Evolutionary conservation across 2,797 vertebrate genomes (phyloP).

Genomic region (Manis crassicaudata): DNA sequence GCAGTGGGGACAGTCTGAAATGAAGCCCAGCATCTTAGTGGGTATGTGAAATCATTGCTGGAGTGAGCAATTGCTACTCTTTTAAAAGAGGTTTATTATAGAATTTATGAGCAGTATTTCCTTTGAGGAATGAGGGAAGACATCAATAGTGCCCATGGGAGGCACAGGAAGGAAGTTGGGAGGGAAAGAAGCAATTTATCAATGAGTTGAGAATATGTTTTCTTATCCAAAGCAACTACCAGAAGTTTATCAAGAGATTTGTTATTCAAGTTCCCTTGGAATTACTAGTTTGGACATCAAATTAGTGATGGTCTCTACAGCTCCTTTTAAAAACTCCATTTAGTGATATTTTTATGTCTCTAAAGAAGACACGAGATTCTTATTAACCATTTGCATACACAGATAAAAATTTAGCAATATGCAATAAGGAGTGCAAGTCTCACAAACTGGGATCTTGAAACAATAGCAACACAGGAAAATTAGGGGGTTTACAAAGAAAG

Average conservation of each 20-base stretch:
- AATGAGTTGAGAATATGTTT: not conserved
- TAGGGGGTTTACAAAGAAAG: not conserved
- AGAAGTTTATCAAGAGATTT: not conserved
- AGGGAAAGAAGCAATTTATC: not conserved
- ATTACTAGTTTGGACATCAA: not conserved
- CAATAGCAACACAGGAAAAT: not conserved
- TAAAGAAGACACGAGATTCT: not conserved
- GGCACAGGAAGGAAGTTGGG: not conserved
- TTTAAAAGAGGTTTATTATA: not conserved
- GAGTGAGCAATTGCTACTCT: not conserved
- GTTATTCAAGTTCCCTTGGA: not conserved
- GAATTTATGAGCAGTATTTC: not conserved
- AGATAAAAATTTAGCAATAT: not conserved
- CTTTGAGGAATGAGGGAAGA: constrained; percentile 3
- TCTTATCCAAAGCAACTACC: not conserved
- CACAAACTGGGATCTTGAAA: not conserved
- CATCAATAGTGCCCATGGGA: not conserved
- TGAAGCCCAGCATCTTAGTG: not conserved
- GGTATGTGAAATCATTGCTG: not conserved
- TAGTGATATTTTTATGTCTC: not conserved
- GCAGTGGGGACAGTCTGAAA: not conserved
- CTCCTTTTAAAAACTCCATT: not conserved
- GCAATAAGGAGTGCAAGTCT: not conserved
- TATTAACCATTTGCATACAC: not conserved
- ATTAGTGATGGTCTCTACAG: not conserved